Evolutionary conservation across 2,888 invertebrate species (phyloP), one percentile per base, ranked within the genome.

Genomic region (Euphydryas editha): DNA sequence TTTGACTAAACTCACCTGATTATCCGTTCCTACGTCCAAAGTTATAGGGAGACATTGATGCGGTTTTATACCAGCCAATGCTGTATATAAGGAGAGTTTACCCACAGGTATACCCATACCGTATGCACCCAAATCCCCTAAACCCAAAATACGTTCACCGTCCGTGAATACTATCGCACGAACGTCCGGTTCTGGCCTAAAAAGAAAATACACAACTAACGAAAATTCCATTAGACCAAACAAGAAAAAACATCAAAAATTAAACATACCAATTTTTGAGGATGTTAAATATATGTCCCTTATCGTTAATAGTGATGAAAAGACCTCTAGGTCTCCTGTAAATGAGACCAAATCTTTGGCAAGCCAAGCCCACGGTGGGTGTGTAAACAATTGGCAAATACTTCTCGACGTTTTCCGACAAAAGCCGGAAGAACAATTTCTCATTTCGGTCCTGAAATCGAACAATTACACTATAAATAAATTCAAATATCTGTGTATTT

Each of bases 341-440:
- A 83, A 99, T 98, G 72, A 98, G 95, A 54, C 99, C 99, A 82
- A 99, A 99, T 81, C 97, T 97, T 92, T 99, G 99, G 85, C 99
- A 99, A 0, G 99, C 99, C 81, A 97, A 93, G 0, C 99, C 99
- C 18, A 99, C 99, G 0, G 99, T 99, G 0, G 99, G 99, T 0
- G 99, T 99, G 86, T 99, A 99, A 18, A 99, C 98, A 78, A 99
- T 98, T 0, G 99, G 99, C 96, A 99, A 96, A 90, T 98, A 95
- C 81, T 96, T 95, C 86, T 99, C 98, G 69, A 99, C 96, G 86
- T 99, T 97, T 88, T 99, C 98, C 70, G 96, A 95, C 56, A 99
- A 88, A 57, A 99, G 95, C 71, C 98, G 95, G 93, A 98, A 99
- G 94, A 99, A 99, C 73, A 99, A 94, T 81, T 98, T 96, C 91